phyloP scores from a whole-genome alignment of 2,797 vertebrate species.

The Pipistrellus nathusii region DNA sequence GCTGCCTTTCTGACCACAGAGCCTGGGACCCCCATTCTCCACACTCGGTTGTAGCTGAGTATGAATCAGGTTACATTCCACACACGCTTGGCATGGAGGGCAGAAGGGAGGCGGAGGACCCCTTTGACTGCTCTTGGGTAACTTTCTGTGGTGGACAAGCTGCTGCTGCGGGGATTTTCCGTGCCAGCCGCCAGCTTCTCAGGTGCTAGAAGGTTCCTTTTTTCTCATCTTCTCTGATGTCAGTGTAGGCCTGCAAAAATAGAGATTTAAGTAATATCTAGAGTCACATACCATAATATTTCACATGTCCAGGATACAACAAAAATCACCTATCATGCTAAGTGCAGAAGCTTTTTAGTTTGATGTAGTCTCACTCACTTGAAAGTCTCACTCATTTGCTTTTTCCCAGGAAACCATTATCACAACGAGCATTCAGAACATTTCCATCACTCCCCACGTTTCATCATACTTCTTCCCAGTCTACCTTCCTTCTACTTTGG shows the following conservation, averaged over 20 bases:
- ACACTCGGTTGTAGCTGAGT: not conserved
- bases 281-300: not conserved
- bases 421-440: too few species aligned
- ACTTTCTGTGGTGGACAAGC: not conserved
- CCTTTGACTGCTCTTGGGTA: too few species aligned
- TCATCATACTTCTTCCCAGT: too few species aligned
- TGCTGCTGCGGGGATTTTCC: not conserved
- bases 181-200: fast-evolving
- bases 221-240: not conserved
- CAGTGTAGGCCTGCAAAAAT: not conserved
- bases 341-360: too few species aligned
- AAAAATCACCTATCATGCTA: too few species aligned
- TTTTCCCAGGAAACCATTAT: too few species aligned
- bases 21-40: not conserved
- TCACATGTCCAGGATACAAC: not conserved
- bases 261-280: not conserved
- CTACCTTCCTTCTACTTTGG: too few species aligned
- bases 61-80: not conserved
- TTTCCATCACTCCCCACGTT: too few species aligned
- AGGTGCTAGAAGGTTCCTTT: not conserved
- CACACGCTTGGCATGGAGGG: fast-evolving
- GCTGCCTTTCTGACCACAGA: not conserved
- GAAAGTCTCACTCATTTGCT: too few species aligned
- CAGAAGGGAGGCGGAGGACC: not conserved
- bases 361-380: too few species aligned